Evolutionary conservation across 2,888 invertebrate species (phyloP), one percentile per base, ranked within the genome.

Genomic region (Micropterix aruncella): DNA sequence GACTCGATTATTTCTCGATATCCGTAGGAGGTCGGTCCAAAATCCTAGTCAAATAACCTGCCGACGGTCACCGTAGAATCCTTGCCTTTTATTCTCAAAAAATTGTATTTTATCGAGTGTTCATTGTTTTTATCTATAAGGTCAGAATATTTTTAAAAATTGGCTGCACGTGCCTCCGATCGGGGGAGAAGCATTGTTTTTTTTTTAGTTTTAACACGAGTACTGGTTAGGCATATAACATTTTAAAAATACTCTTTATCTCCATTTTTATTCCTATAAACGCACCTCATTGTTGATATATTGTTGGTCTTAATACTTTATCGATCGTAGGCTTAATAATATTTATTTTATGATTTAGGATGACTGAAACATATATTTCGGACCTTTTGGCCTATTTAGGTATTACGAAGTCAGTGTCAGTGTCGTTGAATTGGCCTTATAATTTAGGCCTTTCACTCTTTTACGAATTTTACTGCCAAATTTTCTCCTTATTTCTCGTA

Each of bases 381-480:
- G 27, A 27, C 27, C 27, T 27, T 27, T 27, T 27, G 27, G 27
- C 27, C 27, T 27, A 27, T 27, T 27, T 27, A 27, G 12, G 27
- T 27, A 27, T 27, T 27, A 27, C 27, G 27, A 27, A 12, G 12
- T 12, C n/a, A n/a, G n/a, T n/a, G n/a, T n/a, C n/a, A n/a, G n/a
- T n/a, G n/a, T n/a, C n/a, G n/a, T n/a, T 48, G 48, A 46, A 47
- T 49, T 46, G 50, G 50, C 50, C 50, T 51, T 51, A 51, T 46
- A 43, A 43, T 47, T 40, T 50, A 50, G 49, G 49, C 49, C 48
- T 50, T 48, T 50, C 47, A 44, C 49, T 44, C 46, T 44, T 15
- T 46, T 51, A 51, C 47, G 50, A 50, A 50, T 51, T 67, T 70
- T 70, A 70, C 70, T 70, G 70, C 70, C 70, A 70, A 70, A 68